Evolutionary conservation across 2,888 invertebrate species (phyloP).

Genomic region (Diarsia mendica): DNA sequence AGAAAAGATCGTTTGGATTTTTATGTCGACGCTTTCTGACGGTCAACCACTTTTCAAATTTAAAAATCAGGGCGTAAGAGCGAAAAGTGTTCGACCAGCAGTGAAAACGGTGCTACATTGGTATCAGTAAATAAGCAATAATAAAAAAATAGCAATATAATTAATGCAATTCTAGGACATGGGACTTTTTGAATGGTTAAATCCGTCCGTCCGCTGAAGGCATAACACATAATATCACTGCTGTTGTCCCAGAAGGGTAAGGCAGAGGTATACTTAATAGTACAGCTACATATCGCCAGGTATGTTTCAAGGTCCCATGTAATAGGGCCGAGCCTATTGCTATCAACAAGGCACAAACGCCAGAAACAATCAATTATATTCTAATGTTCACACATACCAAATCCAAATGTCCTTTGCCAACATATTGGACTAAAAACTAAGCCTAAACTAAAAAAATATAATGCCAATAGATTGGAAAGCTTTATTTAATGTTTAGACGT

Average conservation of each 20-base stretch:
- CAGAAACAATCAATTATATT: neutral
- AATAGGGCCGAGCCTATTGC: too few species aligned
- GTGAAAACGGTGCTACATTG: neutral
- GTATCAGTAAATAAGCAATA: conserved; percentile 5
- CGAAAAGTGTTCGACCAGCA: neutral
- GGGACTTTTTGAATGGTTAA: neutral
- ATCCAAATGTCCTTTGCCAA: conserved; percentile 30
- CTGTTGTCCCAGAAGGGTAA: too few species aligned
- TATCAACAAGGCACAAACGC: too few species aligned
- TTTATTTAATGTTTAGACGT: conserved; percentile 74
- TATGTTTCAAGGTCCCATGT: too few species aligned
- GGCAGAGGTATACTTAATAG: too few species aligned
- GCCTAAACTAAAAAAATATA: conserved; percentile 69
- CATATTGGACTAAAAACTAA: conserved; percentile 57
- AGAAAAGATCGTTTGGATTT: neutral
- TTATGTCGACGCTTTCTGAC: neutral
- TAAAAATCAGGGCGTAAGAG: neutral
- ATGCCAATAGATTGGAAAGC: conserved; percentile 78
- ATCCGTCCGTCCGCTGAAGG: neutral
- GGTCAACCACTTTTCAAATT: neutral
- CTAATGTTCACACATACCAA: conserved; percentile 44
- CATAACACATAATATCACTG: too few species aligned
- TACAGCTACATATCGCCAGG: too few species aligned
- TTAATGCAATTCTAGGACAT: neutral
- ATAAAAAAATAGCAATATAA: too few species aligned